These are phyloP conservation scores for Hylyphantes graminicola DNA, from an alignment of 1,140 invertebrate genomes.

Conservation along the genomic window DNA sequence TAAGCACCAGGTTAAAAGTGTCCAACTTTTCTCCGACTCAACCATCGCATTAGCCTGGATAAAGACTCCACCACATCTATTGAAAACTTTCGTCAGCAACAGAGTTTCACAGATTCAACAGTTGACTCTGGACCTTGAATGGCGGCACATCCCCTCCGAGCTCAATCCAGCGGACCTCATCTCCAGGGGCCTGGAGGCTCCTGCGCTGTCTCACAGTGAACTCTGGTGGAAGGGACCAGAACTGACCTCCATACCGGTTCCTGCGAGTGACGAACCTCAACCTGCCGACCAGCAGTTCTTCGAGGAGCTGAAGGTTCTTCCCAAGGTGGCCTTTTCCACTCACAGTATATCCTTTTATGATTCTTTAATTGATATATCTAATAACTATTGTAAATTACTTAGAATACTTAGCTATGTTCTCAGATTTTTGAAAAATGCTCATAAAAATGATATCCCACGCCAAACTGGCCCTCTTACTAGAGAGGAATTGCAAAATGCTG, in stretches of 20 bases:
- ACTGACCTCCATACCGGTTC: background rate
- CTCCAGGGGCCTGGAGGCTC: background rate
- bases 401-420: slow-evolving; percentile 8
- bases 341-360: background rate
- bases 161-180: background rate
- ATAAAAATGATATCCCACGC: background rate
- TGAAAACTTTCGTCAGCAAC: slow-evolving; percentile 1
- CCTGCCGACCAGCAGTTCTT: background rate
- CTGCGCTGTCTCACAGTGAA: background rate
- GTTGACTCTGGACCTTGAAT: background rate
- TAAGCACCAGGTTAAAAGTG: no score
- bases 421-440: background rate
- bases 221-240: slow-evolving; percentile 9
- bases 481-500: background rate
- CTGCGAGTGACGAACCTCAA: background rate
- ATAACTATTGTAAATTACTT: slow-evolving; percentile 3
- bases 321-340: background rate
- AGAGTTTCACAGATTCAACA: slow-evolving; percentile 2
- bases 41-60: background rate
- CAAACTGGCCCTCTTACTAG: background rate
- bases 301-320: background rate
- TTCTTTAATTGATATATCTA: background rate
- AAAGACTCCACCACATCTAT: background rate
- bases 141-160: background rate
- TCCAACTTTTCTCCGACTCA: background rate